Evolutionary conservation across 2,113 vertebrate genomes (phyloP), one percentile per base, ranked within the genome.

Genomic region (Phrynosoma platyrhinos): DNA sequence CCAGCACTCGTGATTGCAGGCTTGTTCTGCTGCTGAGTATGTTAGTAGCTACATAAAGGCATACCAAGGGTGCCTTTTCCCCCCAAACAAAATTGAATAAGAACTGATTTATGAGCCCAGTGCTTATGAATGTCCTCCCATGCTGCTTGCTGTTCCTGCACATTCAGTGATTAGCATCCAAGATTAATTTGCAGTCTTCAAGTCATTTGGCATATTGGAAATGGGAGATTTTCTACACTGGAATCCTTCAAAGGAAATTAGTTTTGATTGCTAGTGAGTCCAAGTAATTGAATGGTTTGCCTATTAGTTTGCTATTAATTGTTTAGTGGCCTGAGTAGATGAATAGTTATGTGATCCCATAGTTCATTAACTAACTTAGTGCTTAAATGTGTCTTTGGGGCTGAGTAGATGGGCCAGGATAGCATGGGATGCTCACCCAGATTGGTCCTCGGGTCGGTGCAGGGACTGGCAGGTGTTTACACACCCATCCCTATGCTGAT

Each of bases 141-240:
- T 36, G 25, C 30, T 79, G 18, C 53, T 88, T 47, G 64, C 36
- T 69, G 30, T 64, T 83, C 16, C 20, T 77, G 21, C 8, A 58
- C 16, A 27, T 53, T 87, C 69, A 69, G 47, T 30, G 58, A 91
- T 82, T 81, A 18, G 84, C 88, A 25, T 68, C 27, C 16, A 52
- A 62, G 79, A 55, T 87, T 91, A 69, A 79, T 79, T 82, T 90
- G 64, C 9, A 62, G 82, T 76, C 84, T 20, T 89, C 83, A 20
- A 69, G 27, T 47, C 2, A 14, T 91, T 84, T 32, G 32, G 64
- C 71, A 58, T 27, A 76, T 30, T 68, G 42, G 62, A 78, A 68
- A 55, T n/a, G 40, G 16, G 14, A 82, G 72, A 75, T 89, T 72
- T 69, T 76, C 55, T 10, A 55, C 78, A 21, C 21, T 53, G 58